These are phyloP conservation scores for Noctua janthina DNA, from an alignment of 2,888 invertebrate species.

Conservation along the genomic window DNA sequence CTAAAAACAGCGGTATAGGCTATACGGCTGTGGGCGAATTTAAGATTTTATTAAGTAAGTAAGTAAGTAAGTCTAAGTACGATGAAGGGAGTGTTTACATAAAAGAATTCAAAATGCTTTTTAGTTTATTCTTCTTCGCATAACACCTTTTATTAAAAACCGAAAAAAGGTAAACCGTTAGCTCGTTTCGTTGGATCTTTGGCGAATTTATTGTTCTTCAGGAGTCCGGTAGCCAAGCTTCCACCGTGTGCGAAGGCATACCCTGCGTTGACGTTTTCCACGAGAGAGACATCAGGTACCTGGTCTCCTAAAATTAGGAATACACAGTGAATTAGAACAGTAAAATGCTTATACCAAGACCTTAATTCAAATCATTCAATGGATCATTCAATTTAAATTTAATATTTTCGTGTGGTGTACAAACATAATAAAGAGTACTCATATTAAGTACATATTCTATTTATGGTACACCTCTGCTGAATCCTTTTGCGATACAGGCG, in stretches of 20 bases:
- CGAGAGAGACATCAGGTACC: conserved; percentile 7
- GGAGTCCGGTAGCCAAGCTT: conserved; percentile 2
- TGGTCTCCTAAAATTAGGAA: conserved; percentile 27
- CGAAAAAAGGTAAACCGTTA: background rate
- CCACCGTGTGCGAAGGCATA: background rate
- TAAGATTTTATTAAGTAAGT: too few species aligned
- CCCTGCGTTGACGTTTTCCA: conserved; percentile 39
- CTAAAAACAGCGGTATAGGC: background rate
- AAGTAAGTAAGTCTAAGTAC: background rate
- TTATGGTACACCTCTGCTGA: too few species aligned
- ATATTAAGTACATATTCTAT: too few species aligned
- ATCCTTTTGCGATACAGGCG: too few species aligned
- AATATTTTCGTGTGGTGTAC: too few species aligned
- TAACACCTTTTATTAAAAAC: background rate
- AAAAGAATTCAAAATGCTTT: too few species aligned
- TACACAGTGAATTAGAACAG: too few species aligned
- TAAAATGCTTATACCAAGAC: background rate
- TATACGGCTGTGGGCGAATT: too few species aligned
- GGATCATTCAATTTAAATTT: too few species aligned
- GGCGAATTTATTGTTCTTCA: conserved; percentile 6
- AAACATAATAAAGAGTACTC: too few species aligned
- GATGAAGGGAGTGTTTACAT: background rate
- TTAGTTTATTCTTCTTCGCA: background rate
- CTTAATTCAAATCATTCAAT: background rate
- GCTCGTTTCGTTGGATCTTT: too few species aligned